These are phyloP conservation scores for Brachionus calyciflorus DNA, from an alignment of 1,140 invertebrate species.

Conservation along the genomic window DNA sequence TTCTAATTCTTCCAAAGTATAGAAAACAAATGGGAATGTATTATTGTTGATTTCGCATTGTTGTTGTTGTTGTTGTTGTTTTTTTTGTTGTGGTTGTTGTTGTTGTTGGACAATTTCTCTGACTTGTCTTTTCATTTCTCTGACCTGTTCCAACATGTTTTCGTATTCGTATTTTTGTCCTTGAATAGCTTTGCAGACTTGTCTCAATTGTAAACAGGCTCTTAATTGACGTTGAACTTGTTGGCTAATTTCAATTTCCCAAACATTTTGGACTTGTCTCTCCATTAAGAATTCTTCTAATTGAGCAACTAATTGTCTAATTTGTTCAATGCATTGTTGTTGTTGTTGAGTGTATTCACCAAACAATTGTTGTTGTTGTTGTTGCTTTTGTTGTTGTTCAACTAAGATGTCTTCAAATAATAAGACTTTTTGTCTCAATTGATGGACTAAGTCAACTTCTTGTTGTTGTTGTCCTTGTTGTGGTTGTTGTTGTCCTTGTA, in stretches of 20 bases:
- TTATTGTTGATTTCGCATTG: conserved; percentile 5
- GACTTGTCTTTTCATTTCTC: conserved; percentile 17
- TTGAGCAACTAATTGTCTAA: background rate
- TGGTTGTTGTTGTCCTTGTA: background rate
- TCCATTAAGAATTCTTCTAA: background rate
- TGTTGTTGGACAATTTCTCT: background rate
- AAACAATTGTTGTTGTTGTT: background rate
- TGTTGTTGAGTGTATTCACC: background rate
- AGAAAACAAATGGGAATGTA: background rate
- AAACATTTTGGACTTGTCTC: background rate
- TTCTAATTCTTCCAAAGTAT: conserved; percentile 24
- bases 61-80: background rate
- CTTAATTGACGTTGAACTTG: background rate
- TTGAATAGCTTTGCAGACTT: background rate
- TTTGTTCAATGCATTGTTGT: background rate
- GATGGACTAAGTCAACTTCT: background rate
- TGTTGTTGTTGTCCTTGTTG: background rate
- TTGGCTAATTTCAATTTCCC: background rate
- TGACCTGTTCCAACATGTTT: background rate
- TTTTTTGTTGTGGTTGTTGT: background rate
- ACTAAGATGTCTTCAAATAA: conserved; percentile 1
- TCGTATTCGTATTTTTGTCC: background rate
- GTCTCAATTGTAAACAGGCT: background rate
- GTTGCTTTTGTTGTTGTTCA: background rate
- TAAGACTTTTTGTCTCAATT: background rate